phyloP scores from a whole-genome alignment of 2,797 vertebrate species.

The Phalloptychus januarius region DNA sequence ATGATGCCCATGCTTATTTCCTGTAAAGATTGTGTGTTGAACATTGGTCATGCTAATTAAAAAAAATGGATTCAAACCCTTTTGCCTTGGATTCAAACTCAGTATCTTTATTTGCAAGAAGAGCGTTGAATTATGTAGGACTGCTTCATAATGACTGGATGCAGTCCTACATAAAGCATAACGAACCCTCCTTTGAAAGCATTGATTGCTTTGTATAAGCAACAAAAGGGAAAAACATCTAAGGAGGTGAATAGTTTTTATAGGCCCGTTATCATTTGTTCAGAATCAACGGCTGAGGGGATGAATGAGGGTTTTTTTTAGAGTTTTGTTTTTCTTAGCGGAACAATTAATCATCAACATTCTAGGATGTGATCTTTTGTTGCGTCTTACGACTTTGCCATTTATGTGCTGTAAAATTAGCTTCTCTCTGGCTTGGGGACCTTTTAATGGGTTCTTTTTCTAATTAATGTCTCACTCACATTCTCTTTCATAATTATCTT shows the following conservation, averaged over 20 bases:
- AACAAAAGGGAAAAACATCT: too few relatives aligned
- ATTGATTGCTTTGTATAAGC: too few relatives aligned
- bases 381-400: background rate
- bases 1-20: background rate
- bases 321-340: too few relatives aligned
- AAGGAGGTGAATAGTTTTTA: too few relatives aligned
- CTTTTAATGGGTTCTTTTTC: background rate
- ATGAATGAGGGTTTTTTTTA: too few relatives aligned
- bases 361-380: background rate
- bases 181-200: too few relatives aligned
- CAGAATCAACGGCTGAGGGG: too few relatives aligned
- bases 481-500: background rate
- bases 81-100: background rate
- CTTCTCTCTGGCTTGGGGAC: background rate
- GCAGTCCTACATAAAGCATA: too few relatives aligned
- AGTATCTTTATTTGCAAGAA: background rate
- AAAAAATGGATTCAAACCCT: background rate
- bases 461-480: background rate
- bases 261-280: too few relatives aligned
- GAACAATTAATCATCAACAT: background rate
- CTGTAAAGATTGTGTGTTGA: background rate
- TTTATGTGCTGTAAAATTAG: background rate
- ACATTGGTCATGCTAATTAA: background rate
- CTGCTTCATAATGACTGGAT: too few relatives aligned
- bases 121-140: background rate